Base-by-base conservation (phyloP, 2,888 invertebrate genomes). In the Ceramica pisi region DNA sequence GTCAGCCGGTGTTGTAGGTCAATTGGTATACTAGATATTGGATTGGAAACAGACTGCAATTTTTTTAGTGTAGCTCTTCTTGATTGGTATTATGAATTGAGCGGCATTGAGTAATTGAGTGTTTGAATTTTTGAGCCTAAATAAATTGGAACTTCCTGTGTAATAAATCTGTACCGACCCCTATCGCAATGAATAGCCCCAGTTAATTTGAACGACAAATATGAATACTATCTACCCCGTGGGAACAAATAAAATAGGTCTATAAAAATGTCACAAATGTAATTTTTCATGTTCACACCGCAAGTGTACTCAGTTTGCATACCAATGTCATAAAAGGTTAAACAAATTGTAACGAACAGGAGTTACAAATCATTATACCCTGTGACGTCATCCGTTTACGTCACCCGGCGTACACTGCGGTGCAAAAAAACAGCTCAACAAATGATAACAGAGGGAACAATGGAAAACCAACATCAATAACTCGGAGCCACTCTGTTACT, bases 391-490 rank as follows among this genome's bases (percentile, higher is more conserved):
- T 82, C 68, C 83, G 75, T 80, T 63, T 64, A 50, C 65, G 68
- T 80, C 80, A 65, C 38, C 66, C 66, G 21, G 53, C 61, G 74
- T 72, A 83, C 70, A 66, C 73, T 80, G 76, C 35, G 63, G 62
- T 73, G 71, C 71, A 72, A 72, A 83, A 83, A 82, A 80, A 64
- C 38, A 59, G 50, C 62, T 50, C 67, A 67, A 77, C 79, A 57
- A 84, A 85, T 80, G 82, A 80, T 77, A 85, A 74, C 77, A 73
- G 64, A 76, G 69, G 66, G 63, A 70, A 84, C 85, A 86, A 85
- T 83, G 80, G 62, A 72, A 82, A 85, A 86, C 84, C 85, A 86
- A 87, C 83, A 83, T 80, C 72, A 80, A 81, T 84, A 86, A 78
- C 73, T 66, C 67, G 31, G 60, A 67, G 67, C 72, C 68, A 56